phyloP scores from a whole-genome alignment of 2,113 vertebrate genomes.

The Rhinoderma darwinii region DNA sequence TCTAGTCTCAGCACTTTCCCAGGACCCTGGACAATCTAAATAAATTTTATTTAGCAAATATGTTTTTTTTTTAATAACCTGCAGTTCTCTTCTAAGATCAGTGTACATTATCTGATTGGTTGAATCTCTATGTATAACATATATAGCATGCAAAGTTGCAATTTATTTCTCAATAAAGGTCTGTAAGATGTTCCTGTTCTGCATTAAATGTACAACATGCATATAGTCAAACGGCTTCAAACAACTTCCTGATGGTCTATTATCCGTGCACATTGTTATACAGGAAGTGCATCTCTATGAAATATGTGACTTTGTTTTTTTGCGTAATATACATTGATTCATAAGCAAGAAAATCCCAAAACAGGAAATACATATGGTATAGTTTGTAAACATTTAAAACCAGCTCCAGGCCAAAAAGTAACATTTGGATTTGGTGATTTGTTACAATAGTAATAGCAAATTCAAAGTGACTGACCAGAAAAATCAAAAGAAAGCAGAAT shows the following conservation, averaged over 20 bases:
- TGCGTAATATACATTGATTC: not conserved
- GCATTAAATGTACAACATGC: too few relatives aligned
- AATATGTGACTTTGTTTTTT: not conserved
- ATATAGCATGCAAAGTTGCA: too few relatives aligned
- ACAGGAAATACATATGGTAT: not conserved
- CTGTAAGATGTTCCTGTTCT: too few relatives aligned
- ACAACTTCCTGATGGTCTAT: not conserved
- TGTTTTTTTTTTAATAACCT: too few relatives aligned
- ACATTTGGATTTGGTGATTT: conserved; percentile 17
- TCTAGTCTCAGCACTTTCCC: too few relatives aligned
- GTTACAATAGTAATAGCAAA: not conserved
- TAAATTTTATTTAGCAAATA: too few relatives aligned
- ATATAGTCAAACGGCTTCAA: too few relatives aligned
- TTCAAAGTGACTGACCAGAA: not conserved
- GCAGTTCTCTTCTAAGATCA: too few relatives aligned
- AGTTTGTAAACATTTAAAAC: not conserved
- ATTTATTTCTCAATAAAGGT: too few relatives aligned
- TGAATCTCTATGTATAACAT: too few relatives aligned
- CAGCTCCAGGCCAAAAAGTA: not conserved
- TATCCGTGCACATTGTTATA: not conserved
- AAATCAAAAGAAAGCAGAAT: not conserved
- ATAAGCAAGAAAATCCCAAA: not conserved
- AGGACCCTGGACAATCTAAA: too few relatives aligned
- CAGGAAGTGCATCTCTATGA: not conserved
- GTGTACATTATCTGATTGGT: too few relatives aligned